A percentile compares a stretch with the other conserved stretches of the same genome.
Evolutionary conservation across 2,797 vertebrate species (phyloP).

Genomic region (Pachyuromys duprasi): DNA sequence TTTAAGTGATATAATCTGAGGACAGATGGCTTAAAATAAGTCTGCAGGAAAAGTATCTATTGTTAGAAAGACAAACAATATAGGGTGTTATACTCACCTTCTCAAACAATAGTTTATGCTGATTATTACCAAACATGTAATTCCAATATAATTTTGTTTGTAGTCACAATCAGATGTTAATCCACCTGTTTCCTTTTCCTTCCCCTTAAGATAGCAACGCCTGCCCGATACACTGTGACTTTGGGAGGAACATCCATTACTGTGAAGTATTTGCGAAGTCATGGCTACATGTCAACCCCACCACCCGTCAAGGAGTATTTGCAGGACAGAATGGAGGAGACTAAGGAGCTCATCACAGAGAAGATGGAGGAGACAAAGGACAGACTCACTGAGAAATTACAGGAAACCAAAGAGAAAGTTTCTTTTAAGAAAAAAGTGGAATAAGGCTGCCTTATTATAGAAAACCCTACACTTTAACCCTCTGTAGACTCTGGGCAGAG

Average conservation of each 20-base stretch:
- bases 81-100: background rate
- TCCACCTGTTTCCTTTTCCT: conserved; percentile 64
- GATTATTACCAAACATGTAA: background rate
- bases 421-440: conserved; percentile 93
- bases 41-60: background rate
- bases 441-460: conserved; percentile 81
- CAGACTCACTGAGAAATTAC: conserved; percentile 90
- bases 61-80: background rate
- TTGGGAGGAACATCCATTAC: conserved; percentile 96
- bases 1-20: background rate
- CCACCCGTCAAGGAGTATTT: conserved; percentile 96
- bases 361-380: conserved; percentile 96
- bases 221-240: conserved; percentile 95
- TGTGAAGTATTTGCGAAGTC: conserved; percentile 95
- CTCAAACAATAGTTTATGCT: background rate
- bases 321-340: conserved; percentile 97
- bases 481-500: conserved; percentile 77
- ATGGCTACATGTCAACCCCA: conserved; percentile 95
- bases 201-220: conserved; percentile 93
- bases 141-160: background rate
- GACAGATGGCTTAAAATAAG: background rate
- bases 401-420: conserved; percentile 97
- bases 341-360: conserved; percentile 93
- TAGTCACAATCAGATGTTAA: background rate
- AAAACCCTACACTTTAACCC: conserved; percentile 81